A percentile compares a stretch with the other conserved stretches of the same genome.
Evolutionary conservation across 2,113 vertebrate species (phyloP).

Genomic region (Formicarius rufipectus): DNA sequence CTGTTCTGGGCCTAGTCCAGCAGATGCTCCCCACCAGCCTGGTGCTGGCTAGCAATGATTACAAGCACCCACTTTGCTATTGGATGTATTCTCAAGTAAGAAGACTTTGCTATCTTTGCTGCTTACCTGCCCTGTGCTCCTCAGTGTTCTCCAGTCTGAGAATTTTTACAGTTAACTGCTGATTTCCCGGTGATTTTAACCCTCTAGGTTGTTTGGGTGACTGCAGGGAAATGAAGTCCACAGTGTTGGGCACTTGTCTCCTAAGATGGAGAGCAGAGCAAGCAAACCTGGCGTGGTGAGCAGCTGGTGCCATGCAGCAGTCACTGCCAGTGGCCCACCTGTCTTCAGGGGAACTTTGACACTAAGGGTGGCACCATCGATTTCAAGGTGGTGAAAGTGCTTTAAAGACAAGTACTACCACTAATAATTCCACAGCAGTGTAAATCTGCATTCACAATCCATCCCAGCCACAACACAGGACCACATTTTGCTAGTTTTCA

Average conservation of each 20-base stretch:
- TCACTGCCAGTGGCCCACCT: not conserved
- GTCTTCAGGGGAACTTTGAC: accelerated
- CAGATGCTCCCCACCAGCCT: not conserved
- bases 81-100: not conserved
- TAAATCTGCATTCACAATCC: not conserved
- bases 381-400: not conserved
- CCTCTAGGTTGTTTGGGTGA: not conserved
- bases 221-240: not conserved
- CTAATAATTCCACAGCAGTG: not conserved
- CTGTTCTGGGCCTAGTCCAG: not conserved
- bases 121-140: not conserved
- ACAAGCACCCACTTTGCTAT: not conserved
- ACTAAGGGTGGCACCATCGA: not conserved
- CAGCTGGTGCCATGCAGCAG: accelerated
- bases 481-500: accelerated
- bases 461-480: accelerated
- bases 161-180: not conserved
- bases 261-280: not conserved
- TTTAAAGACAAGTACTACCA: not conserved
- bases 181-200: not conserved
- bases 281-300: accelerated
- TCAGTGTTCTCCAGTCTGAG: not conserved
- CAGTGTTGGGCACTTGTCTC: not conserved
- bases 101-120: not conserved
- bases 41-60: not conserved